These are phyloP conservation scores for Poeciliopsis prolifica DNA, from an alignment of 2,113 vertebrate species.

Conservation along the genomic window DNA sequence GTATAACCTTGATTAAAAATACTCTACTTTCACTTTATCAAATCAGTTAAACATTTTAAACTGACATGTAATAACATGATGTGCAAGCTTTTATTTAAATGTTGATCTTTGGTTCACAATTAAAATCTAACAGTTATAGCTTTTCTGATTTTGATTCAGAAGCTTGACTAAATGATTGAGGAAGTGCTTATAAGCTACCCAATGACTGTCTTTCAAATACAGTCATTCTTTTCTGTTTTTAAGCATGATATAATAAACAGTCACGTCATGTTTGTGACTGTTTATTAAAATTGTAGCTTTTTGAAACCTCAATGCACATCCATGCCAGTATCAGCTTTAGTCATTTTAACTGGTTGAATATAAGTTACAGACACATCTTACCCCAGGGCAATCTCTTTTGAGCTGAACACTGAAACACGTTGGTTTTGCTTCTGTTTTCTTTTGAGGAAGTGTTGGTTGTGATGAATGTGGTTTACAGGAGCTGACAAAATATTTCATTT, in stretches of 20 bases:
- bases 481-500: constrained; percentile 42
- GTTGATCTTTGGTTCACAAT: too few species aligned
- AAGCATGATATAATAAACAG: too few species aligned
- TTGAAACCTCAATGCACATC: background rate
- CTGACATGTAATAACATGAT: too few species aligned
- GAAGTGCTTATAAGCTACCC: too few species aligned
- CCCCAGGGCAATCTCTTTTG: constrained; percentile 41
- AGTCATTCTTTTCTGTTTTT: too few species aligned
- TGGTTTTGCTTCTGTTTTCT: constrained; percentile 73
- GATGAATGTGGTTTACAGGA: constrained; percentile 37
- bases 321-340: background rate
- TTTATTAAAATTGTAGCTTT: background rate
- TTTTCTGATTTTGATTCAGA: too few species aligned
- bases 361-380: constrained; percentile 23
- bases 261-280: background rate
- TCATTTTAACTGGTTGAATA: constrained; percentile 25
- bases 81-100: too few species aligned
- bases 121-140: too few species aligned
- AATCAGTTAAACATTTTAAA: background rate
- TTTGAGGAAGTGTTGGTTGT: constrained; percentile 67
- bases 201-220: too few species aligned
- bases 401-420: constrained; percentile 32
- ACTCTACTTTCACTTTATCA: background rate
- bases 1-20: background rate
- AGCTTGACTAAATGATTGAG: too few species aligned